These are phyloP conservation scores for Harpagus bidentatus DNA, from an alignment of 2,113 vertebrate genomes.

Conservation along the genomic window DNA sequence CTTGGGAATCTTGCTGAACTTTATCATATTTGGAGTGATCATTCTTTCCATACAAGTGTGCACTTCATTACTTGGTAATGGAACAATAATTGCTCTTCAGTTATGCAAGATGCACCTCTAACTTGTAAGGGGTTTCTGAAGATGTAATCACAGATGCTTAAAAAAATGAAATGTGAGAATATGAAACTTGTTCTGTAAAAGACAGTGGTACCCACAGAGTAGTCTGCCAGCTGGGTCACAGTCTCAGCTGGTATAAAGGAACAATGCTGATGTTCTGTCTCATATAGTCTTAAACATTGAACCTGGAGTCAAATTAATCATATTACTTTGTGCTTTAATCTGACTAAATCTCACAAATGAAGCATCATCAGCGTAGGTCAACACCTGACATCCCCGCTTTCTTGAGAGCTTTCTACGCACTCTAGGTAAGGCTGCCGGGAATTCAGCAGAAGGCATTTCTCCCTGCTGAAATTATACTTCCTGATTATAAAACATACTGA, in stretches of 20 bases:
- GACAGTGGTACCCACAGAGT: background rate
- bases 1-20: background rate
- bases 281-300: background rate
- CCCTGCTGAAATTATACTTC: background rate
- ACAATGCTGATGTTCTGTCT: background rate
- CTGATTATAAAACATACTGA: background rate
- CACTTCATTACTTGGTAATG: conserved; percentile 48
- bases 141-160: conserved; percentile 23
- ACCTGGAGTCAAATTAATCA: background rate
- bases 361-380: background rate
- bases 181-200: conserved; percentile 12
- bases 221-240: background rate
- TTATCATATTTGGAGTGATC: conserved; percentile 22
- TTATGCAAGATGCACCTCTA: conserved; percentile 29
- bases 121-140: conserved; percentile 36
- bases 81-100: conserved; percentile 32
- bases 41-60: background rate
- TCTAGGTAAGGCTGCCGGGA: background rate
- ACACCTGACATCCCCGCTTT: background rate
- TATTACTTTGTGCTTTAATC: background rate
- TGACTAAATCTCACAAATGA: conserved; percentile 9
- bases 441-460: background rate
- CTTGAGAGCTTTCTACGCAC: background rate
- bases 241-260: background rate
- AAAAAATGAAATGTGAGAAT: conserved; percentile 15